Evolutionary conservation across 2,888 invertebrate species (phyloP), one percentile per base, ranked within the genome.

Genomic region (Diarsia dahlii): DNA sequence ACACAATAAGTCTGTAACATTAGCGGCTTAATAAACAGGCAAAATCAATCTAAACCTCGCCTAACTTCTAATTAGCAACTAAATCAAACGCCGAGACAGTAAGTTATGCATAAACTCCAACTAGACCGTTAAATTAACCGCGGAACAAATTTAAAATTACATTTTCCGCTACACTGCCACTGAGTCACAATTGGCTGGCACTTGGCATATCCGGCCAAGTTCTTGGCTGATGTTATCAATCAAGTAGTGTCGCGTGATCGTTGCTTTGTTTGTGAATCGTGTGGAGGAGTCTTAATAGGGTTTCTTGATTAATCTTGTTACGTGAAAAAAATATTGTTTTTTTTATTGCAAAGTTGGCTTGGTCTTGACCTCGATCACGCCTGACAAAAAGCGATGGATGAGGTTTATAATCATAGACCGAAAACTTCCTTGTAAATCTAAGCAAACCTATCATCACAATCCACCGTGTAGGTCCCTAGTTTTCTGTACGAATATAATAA

Each of bases 61-160:
- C n/a, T n/a, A n/a, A n/a, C n/a, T n/a, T n/a, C 20, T 60, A 80
- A 78, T 78, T 60, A 78, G 23, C 60, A 66, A 76, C 70, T 85
- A 76, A 82, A 81, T 86, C 71, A 84, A 82, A 82, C n/a, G 34
- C 74, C 13, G 50, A 45, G 72, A 84, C 72, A 76, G 71, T 75
- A 65, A 81, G 76, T 86, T 85, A 86, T 84, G 84, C 74, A 86
- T 63, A 75, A 84, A 81, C 65, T 81, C 58, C 28, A 75, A 80
- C 73, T 75, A 80, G 87, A 79, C 69, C 81, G 85, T 74, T 71
- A 83, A 86, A 87, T 84, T 76, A 84, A 66, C 72, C 28, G 56
- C 52, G 74, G 70, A 85, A 76, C 79, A 81, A 73, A 85, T 85
- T 86, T 84, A 83, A 83, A 85, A 87, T 86, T 77, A 84, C 77